These are phyloP conservation scores for Troides aeacus DNA, from an alignment of 2,888 invertebrate genomes.

Conservation along the genomic window DNA sequence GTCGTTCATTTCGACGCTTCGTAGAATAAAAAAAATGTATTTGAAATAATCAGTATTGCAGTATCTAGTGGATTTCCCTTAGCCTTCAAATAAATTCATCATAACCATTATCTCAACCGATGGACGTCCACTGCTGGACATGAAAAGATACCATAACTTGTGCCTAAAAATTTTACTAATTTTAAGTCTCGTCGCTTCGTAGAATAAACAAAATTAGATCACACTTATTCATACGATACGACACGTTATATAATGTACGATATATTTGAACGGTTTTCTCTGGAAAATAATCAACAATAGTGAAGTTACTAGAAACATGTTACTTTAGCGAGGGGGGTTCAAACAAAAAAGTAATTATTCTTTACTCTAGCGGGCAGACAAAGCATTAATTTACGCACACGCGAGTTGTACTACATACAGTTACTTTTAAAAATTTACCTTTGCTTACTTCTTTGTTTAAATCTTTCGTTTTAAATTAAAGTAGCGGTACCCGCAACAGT, in stretches of 20 bases:
- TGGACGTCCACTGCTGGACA: too few species aligned
- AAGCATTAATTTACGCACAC: conserved; percentile 29
- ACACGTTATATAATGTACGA: not conserved
- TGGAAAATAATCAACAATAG: conserved; percentile 11
- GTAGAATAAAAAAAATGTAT: too few species aligned
- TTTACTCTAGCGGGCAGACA: conserved; percentile 18
- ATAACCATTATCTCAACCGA: too few species aligned
- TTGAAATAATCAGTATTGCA: too few species aligned
- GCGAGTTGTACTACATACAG: conserved; percentile 8
- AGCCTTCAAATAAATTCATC: too few species aligned
- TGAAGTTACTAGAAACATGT: conserved; percentile 16
- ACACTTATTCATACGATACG: not conserved
- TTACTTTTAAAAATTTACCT: conserved; percentile 23
- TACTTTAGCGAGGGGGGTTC: conserved; percentile 14
- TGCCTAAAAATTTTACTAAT: too few species aligned
- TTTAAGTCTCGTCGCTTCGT: too few species aligned
- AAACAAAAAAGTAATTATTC: conserved; percentile 30
- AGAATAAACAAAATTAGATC: too few species aligned
- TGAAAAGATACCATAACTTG: too few species aligned
- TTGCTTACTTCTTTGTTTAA: conserved; percentile 19
- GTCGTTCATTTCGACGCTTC: too few species aligned
- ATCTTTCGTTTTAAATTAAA: conserved; percentile 25
- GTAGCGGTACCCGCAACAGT: conserved; percentile 12
- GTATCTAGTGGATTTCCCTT: too few species aligned
- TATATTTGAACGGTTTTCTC: conserved; percentile 10